Conservation (phyloP, 2,888 invertebrate genomes). For the Melanchra persicariae region DNA sequence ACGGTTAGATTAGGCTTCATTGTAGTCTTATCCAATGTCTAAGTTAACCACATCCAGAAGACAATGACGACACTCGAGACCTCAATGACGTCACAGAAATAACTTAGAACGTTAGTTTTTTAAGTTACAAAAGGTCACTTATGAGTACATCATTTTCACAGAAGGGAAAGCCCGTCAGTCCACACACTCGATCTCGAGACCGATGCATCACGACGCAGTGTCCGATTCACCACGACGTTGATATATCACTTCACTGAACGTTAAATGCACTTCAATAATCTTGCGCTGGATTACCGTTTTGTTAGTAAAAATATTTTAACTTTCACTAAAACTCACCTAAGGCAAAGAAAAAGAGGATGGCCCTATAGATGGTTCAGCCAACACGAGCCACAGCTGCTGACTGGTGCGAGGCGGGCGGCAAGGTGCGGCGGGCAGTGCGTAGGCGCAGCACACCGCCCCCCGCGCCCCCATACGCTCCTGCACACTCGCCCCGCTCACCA, state of each 20-base stretch:
- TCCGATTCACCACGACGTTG: slow-evolving; percentile 72
- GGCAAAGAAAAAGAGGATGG: slow-evolving; percentile 88
- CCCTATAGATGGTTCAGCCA: slow-evolving; percentile 92
- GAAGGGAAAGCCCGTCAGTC: slow-evolving; percentile 54
- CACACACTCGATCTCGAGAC: slow-evolving; percentile 63
- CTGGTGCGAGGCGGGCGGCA: slow-evolving; percentile 88
- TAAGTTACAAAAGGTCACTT: slow-evolving; percentile 58
- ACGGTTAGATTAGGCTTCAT: background rate
- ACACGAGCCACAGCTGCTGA: slow-evolving; percentile 91
- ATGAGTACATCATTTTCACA: slow-evolving; percentile 46
- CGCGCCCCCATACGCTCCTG: slow-evolving; percentile 63
- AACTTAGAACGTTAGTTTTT: slow-evolving; percentile 12
- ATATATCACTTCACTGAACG: slow-evolving; percentile 85
- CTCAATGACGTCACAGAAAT: slow-evolving; percentile 45
- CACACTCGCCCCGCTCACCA: slow-evolving; percentile 62
- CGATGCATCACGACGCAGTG: slow-evolving; percentile 71
- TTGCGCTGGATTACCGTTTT: slow-evolving; percentile 60
- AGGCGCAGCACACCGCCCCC: slow-evolving; percentile 79
- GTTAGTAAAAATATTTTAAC: slow-evolving; percentile 74
- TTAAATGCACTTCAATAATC: slow-evolving; percentile 73
- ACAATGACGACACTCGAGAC: slow-evolving; percentile 28
- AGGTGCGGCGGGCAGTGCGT: slow-evolving; percentile 87
- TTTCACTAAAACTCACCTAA: slow-evolving; percentile 87
- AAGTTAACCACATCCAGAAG: slow-evolving; percentile 19
- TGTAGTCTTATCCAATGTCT: slow-evolving; percentile 17